Evolutionary conservation across 2,888 invertebrate species (phyloP), one percentile per base, ranked within the genome.

Genomic region (Tortrix viridana): DNA sequence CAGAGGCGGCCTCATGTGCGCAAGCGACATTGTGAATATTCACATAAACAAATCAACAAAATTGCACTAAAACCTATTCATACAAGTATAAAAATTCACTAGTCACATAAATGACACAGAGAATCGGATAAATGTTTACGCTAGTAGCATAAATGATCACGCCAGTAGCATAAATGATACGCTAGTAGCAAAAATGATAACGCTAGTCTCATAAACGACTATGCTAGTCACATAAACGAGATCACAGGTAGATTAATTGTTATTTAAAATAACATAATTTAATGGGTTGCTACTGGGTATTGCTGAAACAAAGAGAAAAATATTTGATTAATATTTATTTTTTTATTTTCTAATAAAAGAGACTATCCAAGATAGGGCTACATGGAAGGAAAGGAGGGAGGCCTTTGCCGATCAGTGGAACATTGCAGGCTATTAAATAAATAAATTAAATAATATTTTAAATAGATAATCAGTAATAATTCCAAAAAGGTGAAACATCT

Each of bases 1-100:
- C 73, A 94, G 92, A 67, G 94, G 86, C 14, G 86, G 83, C 67
- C 85, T 79, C 46, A 68, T 67, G 59, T 32, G 32, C 32, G 69
- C 79, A 16, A 75, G 71, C 22, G 81, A 80, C 69, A 81, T 76
- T 1, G 82, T 82, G 69, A 84, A 85, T 85, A 86, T 86, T 65
- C 82, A 69, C 67, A 73, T 66, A 63, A 55, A 67, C 56, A 54
- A 71, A 72, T 69, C 68, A 68, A 65, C 69, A 63, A 60, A 71
- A 76, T 78, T 76, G 72, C 75, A 77, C 81, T 74, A 77, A 69
- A 65, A 67, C 65, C 54, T 65, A 73, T 70, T 71, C 78, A 79
- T 76, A 69, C 67, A 66, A 68, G 63, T 67, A 67, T 67, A 71
- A 71, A 73, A 70, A 72, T 47, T 52, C 74, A 79, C 47, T 56